Conservation (phyloP, 1,140 invertebrate genomes). For the Anadara kagoshimensis region DNA sequence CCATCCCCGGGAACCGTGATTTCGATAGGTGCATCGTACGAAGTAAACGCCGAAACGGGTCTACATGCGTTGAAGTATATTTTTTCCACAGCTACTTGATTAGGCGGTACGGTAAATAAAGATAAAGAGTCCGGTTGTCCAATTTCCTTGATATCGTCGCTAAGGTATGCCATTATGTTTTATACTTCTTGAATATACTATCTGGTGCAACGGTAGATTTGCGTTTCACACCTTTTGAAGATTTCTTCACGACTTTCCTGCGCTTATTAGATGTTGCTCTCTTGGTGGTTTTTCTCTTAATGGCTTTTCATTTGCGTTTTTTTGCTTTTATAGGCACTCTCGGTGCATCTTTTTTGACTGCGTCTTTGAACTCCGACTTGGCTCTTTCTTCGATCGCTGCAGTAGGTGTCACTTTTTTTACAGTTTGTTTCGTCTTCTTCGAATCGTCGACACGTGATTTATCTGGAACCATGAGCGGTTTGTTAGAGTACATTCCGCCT, state of each 20-base stretch:
- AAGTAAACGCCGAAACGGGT: conserved; percentile 10
- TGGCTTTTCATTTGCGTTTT: conserved; percentile 13
- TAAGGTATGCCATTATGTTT: conserved; percentile 24
- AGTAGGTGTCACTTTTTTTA: conserved; percentile 13
- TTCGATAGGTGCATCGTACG: conserved; percentile 31
- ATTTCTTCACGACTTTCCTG: not conserved
- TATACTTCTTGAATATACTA: not conserved
- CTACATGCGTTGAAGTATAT: conserved; percentile 17
- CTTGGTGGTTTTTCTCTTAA: conserved; percentile 9
- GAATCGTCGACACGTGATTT: not conserved
- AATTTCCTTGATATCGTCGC: conserved; percentile 28
- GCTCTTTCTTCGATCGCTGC: conserved; percentile 34
- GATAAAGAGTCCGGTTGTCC: conserved; percentile 23
- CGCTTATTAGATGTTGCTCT: conserved; percentile 16
- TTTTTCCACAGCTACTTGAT: conserved; percentile 37
- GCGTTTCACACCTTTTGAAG: not conserved
- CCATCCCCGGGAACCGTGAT: conserved; percentile 32
- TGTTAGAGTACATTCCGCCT: not conserved
- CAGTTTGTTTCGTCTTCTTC: not conserved
- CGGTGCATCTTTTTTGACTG: conserved; percentile 12
- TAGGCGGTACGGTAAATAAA: conserved; percentile 24
- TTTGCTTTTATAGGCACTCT: conserved; percentile 29
- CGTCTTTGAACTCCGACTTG: conserved; percentile 14
- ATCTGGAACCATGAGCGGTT: conserved; percentile 2
- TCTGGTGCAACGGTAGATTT: not conserved